A percentile compares a stretch with the other conserved stretches of the same genome.
These are phyloP conservation scores for Drosophila pseudoananassae DNA, from an alignment of 1,140 invertebrate genomes.

Conservation along the genomic window DNA sequence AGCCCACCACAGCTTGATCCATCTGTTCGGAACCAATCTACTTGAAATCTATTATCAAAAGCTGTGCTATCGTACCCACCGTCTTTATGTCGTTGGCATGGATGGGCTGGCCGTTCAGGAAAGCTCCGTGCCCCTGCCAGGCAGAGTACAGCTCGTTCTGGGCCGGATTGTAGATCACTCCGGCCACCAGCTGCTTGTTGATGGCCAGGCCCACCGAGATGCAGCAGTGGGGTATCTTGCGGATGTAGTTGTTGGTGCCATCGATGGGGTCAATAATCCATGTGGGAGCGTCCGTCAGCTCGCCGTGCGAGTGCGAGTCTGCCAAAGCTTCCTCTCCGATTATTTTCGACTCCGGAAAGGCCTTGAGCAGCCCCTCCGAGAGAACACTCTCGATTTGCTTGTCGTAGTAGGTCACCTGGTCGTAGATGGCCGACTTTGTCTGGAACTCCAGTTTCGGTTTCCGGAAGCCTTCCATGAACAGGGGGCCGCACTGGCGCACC, in stretches of 20 bases:
- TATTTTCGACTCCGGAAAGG: conserved; percentile 90
- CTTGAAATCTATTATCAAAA: background rate
- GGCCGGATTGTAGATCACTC: conserved; percentile 92
- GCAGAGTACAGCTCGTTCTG: conserved; percentile 90
- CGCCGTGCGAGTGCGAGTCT: conserved; percentile 84
- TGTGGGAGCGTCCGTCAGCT: conserved; percentile 91
- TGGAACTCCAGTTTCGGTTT: conserved; percentile 85
- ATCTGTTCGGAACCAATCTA: conserved; percentile 23
- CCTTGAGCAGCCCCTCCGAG: conserved; percentile 85
- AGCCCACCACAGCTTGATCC: conserved; percentile 46
- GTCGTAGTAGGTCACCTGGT: conserved; percentile 91
- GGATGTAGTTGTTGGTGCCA: conserved; percentile 91
- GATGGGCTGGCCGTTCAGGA: conserved; percentile 88
- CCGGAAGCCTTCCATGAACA: conserved; percentile 85
- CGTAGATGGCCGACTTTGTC: conserved; percentile 87
- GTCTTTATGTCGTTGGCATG: conserved; percentile 60
- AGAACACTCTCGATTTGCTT: conserved; percentile 88
- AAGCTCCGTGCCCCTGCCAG: conserved; percentile 89
- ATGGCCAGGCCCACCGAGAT: conserved; percentile 88
- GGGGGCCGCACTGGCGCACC: conserved; percentile 69
- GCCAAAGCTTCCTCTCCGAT: conserved; percentile 93
- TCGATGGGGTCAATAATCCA: conserved; percentile 95
- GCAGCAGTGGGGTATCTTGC: conserved; percentile 87
- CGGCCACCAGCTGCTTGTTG: conserved; percentile 87
- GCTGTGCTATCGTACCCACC: conserved; percentile 28